Conservation (phyloP, 2,888 invertebrate genomes). For the Polyploca ridens region DNA sequence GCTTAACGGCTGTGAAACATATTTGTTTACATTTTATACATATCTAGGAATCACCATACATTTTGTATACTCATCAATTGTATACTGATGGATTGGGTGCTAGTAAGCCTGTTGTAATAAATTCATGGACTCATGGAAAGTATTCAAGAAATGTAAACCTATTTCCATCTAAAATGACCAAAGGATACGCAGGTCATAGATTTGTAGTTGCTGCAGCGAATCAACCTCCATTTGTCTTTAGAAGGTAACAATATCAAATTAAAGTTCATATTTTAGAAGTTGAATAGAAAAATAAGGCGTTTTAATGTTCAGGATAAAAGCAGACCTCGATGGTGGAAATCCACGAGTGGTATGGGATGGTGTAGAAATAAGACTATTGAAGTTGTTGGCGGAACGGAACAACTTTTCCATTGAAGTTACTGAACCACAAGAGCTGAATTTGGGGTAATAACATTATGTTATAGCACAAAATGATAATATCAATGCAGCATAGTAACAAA, state of each 20-base stretch:
- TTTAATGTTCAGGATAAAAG: constrained; percentile 55
- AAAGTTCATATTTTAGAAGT: neutral
- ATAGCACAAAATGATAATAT: neutral
- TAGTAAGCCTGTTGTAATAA: constrained; percentile 87
- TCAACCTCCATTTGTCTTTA: constrained; percentile 90
- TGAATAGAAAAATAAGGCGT: neutral
- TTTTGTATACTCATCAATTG: constrained; percentile 90
- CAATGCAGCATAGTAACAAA: neutral
- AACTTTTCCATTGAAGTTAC: constrained; percentile 90
- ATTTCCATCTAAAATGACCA: constrained; percentile 88
- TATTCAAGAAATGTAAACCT: constrained; percentile 86
- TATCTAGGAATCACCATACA: constrained; percentile 87
- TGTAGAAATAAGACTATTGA: constrained; percentile 88
- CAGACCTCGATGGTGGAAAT: constrained; percentile 76
- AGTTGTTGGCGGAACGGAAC: constrained; percentile 85
- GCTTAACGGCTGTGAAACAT: too few species aligned
- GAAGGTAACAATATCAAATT: constrained; percentile 70
- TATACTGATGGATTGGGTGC: constrained; percentile 90
- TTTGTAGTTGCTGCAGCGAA: constrained; percentile 88
- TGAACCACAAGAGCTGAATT: constrained; percentile 79
- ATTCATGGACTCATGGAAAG: constrained; percentile 88
- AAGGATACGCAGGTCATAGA: constrained; percentile 90
- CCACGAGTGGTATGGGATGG: constrained; percentile 87
- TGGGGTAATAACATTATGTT: constrained; percentile 53
- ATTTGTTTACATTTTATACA: neutral